Base-by-base conservation (phyloP, 2,113 vertebrate genomes). In the Menidia beryllina region DNA sequence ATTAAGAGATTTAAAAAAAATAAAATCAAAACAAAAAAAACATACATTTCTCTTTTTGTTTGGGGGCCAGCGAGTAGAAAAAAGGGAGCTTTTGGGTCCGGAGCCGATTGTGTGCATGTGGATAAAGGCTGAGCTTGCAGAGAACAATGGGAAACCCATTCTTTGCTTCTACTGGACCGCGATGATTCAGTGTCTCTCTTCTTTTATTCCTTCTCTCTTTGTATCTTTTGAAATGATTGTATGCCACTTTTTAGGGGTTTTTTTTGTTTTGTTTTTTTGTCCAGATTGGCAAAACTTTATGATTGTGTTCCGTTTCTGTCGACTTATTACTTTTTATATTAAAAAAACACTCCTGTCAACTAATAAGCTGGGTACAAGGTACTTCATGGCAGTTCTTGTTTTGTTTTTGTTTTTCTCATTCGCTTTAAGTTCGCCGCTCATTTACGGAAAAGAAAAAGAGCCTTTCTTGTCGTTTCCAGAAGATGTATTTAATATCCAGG, bases 341-440 rank as follows among this genome's bases (percentile, higher is more conserved):
- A 86, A 92, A 93, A 60, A 93, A 95, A 95, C 95, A 96, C 95
- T 96, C 95, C 94, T 94, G 90, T 96, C 94, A 92, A 94, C 93
- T 94, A 94, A 87, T 91, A 93, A 95, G 93, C 95, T 95, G 94
- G 94, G 94, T 95, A 95, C 94, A 94, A 95, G 85, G 94, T 93
- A 94, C 91, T 89, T 95, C 91, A 94, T 89, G 92, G 90, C 93
- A 91, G 87, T 95, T 94, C 84, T 91, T 94, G 89, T 86, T 74
- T 52, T 91, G 87, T 95, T 94, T 84, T 91, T 94, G 89, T 86
- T 74, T 52, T 59, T 59, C 23, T 51, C 34, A 25, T 72, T 77
- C 90, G 4, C 72, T n/a, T 74, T 72, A 91, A 86, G 74, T 88
- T 89, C 86, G 75, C 84, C 85, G 84, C 89, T 91, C 81, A 89